Evolutionary conservation across 2,797 vertebrate species (phyloP).

Genomic region (Chromobotia macracanthus): DNA sequence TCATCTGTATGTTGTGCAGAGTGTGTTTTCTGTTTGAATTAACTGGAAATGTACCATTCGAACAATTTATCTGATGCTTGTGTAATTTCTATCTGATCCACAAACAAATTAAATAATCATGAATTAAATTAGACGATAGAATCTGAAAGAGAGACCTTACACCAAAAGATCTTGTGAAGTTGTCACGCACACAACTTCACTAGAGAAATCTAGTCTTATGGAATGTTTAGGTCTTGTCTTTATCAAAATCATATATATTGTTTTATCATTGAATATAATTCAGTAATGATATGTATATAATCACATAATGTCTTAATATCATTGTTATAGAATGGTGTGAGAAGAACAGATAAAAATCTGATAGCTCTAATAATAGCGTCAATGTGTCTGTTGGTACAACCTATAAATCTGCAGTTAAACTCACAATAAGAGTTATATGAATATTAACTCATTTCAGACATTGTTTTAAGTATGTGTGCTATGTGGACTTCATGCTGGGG

Average conservation of each 20-base stretch:
- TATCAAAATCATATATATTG: no score
- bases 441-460: constrained; percentile 27
- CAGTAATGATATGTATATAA: no score
- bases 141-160: neutral
- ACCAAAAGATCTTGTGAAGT: neutral
- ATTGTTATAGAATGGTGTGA: no score
- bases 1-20: no score
- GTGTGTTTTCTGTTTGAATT: neutral
- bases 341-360: no score
- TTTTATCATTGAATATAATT: no score
- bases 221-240: no score
- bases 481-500: constrained; percentile 32
- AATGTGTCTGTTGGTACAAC: neutral
- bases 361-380: neutral
- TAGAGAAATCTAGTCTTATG: neutral
- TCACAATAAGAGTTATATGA: neutral
- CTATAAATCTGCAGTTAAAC: neutral
- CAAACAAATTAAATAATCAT: neutral
- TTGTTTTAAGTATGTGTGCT: constrained; percentile 1
- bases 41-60: neutral
- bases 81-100: neutral
- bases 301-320: no score
- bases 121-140: neutral
- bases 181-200: neutral
- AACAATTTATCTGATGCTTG: neutral